Base-by-base conservation (phyloP, 1,140 invertebrate species). In the Lepidurus arcticus region DNA sequence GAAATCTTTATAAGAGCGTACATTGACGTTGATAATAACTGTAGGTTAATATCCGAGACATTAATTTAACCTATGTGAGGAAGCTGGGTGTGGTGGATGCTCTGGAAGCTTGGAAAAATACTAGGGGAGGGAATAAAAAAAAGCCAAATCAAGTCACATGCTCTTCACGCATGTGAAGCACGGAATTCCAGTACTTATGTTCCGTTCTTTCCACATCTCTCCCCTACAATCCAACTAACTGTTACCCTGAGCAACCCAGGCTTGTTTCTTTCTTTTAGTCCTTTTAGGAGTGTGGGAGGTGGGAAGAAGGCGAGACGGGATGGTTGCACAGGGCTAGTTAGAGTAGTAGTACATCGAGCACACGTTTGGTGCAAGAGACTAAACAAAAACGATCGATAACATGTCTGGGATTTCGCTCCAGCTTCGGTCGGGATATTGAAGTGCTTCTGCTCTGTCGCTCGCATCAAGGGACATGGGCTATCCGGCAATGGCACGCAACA, bases 341-440 rank as follows among this genome's bases (percentile, higher is more conserved):
- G 7, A 21, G 16, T 65, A 16, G 53, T 65, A 65, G 53, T 65
- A 65, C 53, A 65, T 13, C 53, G 21, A 21, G 6, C 53, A 65
- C 34, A 34, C 34, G 34, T 34, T 34, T 34, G 34, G 34, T 34
- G 45, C 45, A 65, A 16, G 53, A 65, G 53, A 65, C 53, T 65
- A 65, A 65, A 65, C 53, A 65, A 65, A 65, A 65, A 65, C 53
- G 53, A 65, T 65, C 53, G 53, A 65, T 65, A 65, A 65, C 53
- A 21, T 65, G 53, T 65, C 53, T 65, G 53, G 53, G 53, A 65
- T 65, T 65, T 65, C 53, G 53, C 16, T 65, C 53, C 53, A 13
- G 21, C 21, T 65, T 65, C 21, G 16, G 9, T 65, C 16, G 45
- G n/a, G 53, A 65, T 65, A 65, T 65, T 65, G 53, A 65, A 65